Evolutionary conservation across 2,888 invertebrate genomes (phyloP).

Genomic region (Priocnemis perturbator): DNA sequence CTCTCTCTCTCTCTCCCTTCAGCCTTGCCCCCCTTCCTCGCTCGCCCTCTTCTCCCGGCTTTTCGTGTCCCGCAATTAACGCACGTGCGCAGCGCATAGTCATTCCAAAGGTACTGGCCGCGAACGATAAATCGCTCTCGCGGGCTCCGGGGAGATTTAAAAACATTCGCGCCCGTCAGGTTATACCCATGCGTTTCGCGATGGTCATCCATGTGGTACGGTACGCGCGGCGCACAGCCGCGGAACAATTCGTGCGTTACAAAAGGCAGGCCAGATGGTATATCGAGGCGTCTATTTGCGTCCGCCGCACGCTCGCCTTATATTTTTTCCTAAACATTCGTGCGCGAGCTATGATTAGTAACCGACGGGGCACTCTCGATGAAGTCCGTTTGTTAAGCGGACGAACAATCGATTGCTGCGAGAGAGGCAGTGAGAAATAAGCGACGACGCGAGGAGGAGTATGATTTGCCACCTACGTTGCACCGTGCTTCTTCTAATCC

Average conservation of each 20-base stretch:
- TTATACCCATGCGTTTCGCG: conserved; percentile 30
- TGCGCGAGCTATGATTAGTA: too few relatives aligned
- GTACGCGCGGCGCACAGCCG: conserved; percentile 12
- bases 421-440: too few relatives aligned
- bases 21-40: neutral
- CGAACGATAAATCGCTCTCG: conserved; percentile 51
- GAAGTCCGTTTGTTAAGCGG: too few relatives aligned
- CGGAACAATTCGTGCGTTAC: conserved; percentile 30
- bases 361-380: too few relatives aligned
- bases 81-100: conserved; percentile 41
- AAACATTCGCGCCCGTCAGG: conserved; percentile 54
- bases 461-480: too few relatives aligned
- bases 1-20: neutral
- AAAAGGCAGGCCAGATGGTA: conserved; percentile 39
- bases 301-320: too few relatives aligned
- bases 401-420: too few relatives aligned
- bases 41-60: conserved; percentile 27
- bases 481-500: too few relatives aligned
- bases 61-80: conserved; percentile 58
- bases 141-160: conserved; percentile 56
- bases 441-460: too few relatives aligned
- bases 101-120: conserved; percentile 44
- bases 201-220: conserved; percentile 21
- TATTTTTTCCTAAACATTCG: too few relatives aligned
- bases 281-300: conserved; percentile 36